Conservation (phyloP, 2,113 vertebrate species). For the Oryzias melastigma region DNA sequence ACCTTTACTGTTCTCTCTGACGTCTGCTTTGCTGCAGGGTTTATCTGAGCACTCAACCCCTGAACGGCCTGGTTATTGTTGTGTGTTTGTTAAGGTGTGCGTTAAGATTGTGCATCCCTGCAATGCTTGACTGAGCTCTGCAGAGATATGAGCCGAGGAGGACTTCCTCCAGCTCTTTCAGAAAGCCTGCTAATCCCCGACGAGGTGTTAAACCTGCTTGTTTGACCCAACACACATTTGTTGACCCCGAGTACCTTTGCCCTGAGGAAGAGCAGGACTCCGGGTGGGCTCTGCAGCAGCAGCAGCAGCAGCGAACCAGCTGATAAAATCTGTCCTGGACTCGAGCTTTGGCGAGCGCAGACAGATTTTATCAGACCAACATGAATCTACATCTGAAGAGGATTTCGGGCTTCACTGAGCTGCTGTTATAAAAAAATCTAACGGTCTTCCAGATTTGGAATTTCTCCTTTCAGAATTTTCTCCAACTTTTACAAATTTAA, state of each 20-base stretch:
- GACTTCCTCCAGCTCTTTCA: conserved; percentile 61
- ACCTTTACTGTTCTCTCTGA: conserved; percentile 26
- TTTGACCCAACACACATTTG: conserved; percentile 59
- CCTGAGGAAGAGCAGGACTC: conserved; percentile 48
- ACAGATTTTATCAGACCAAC: conserved; percentile 42
- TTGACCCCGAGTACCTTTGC: conserved; percentile 63
- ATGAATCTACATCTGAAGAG: conserved; percentile 21
- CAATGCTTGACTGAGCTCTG: conserved; percentile 35
- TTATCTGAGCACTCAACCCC: conserved; percentile 42
- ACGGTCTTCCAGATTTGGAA: too few species aligned
- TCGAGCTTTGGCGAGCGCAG: conserved; percentile 19
- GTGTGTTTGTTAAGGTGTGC: conserved; percentile 28
- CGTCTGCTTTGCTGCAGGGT: conserved; percentile 13
- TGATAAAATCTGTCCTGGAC: conserved; percentile 47
- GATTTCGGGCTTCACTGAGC: conserved; percentile 16
- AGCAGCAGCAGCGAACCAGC: conserved; percentile 33
- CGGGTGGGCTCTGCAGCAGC: conserved; percentile 5
- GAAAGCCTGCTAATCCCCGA: conserved; percentile 56
- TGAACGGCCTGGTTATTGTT: conserved; percentile 47
- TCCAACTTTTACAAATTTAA: too few species aligned
- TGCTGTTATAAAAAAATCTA: neutral
- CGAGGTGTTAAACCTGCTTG: conserved; percentile 76
- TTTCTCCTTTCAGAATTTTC: too few species aligned
- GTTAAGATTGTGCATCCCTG: conserved; percentile 39
- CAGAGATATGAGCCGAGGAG: conserved; percentile 57